These are phyloP conservation scores for Bombus affinis DNA, from an alignment of 1,140 invertebrate genomes.

Conservation along the genomic window DNA sequence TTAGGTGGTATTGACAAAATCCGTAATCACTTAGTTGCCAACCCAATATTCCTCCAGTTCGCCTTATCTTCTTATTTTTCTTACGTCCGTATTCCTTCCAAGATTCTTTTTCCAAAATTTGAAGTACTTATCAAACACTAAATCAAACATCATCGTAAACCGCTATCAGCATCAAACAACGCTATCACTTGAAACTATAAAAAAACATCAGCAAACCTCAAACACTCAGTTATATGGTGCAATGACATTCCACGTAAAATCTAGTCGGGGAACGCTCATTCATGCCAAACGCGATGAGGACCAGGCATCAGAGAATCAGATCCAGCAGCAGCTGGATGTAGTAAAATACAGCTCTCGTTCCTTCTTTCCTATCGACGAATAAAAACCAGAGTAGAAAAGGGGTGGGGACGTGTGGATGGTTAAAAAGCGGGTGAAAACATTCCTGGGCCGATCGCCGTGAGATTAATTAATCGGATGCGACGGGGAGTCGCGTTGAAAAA, in stretches of 20 bases:
- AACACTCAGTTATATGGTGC: neutral
- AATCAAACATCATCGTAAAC: no score
- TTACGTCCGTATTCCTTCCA: no score
- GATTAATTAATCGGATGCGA: slow-evolving; percentile 47
- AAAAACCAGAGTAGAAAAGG: neutral
- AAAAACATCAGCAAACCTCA: neutral
- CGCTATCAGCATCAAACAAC: no score
- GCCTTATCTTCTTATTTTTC: no score
- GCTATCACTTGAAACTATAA: neutral
- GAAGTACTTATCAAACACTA: no score
- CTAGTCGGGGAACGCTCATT: neutral
- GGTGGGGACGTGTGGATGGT: neutral
- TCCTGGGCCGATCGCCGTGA: slow-evolving; percentile 27
- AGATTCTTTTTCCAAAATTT: no score
- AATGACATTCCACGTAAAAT: neutral
- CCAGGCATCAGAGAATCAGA: neutral
- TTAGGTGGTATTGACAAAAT: no score
- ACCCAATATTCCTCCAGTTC: no score
- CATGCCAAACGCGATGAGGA: neutral
- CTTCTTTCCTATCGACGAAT: neutral
- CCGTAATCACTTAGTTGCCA: no score
- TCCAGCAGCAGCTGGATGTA: neutral
- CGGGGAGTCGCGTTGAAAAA: slow-evolving; percentile 24
- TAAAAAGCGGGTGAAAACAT: slow-evolving; percentile 20
- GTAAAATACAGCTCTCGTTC: slow-evolving; percentile 15